A percentile compares a stretch with the other conserved stretches of the same genome.
Conservation (phyloP, 2,113 vertebrate species). For the Bucco capensis region DNA sequence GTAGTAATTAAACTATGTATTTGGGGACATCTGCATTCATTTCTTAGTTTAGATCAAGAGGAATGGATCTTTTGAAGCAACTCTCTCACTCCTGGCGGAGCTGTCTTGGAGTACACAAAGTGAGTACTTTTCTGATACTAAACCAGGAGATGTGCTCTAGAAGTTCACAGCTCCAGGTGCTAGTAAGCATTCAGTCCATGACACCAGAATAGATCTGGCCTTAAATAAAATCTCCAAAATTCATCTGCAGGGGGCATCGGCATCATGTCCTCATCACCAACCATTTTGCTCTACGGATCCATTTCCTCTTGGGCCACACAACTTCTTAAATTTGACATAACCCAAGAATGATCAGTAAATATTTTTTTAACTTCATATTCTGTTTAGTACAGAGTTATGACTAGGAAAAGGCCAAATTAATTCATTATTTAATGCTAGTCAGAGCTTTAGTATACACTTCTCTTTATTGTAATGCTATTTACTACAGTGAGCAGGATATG, state of each 20-base stretch:
- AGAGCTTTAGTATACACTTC: neutral
- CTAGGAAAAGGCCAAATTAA: neutral
- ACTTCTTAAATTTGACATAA: neutral
- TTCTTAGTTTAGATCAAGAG: neutral
- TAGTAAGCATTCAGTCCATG: neutral
- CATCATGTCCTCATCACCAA: neutral
- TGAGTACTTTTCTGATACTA: neutral
- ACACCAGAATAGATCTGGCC: neutral
- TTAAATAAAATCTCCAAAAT: neutral
- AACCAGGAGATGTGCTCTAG: neutral
- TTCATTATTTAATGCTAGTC: neutral
- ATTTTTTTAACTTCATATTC: neutral
- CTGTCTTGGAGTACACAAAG: neutral
- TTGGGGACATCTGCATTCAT: neutral
- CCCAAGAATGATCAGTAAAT: neutral
- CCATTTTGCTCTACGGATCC: neutral
- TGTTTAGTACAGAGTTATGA: neutral
- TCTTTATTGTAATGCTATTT: neutral
- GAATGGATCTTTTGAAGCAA: neutral
- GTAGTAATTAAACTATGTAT: neutral
- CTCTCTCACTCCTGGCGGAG: neutral
- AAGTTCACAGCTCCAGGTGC: neutral
- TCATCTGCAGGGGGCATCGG: accelerated
- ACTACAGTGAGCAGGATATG: neutral
- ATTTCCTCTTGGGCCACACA: neutral